Evolutionary conservation across 2,797 vertebrate species (phyloP), one percentile per base, ranked within the genome.

Genomic region (Eidolon dupreanum): DNA sequence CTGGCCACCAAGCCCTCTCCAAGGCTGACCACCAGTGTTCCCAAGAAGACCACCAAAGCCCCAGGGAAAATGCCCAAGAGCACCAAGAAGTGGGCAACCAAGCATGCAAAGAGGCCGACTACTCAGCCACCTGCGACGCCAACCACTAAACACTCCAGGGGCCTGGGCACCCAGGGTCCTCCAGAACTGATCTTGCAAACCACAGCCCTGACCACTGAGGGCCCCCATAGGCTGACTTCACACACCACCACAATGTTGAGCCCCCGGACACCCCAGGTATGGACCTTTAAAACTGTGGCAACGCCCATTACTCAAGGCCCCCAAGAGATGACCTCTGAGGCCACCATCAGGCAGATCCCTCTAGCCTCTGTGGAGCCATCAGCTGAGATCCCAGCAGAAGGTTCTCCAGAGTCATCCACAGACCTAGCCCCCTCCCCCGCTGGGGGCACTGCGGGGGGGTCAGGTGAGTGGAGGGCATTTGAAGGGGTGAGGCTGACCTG

Each of bases 81-180:
- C n/a, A 92, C 97, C 3, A 98, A 96, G 88, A 98, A 98, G 92
- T 98, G 97, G 97, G 63, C 55, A 49, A 77, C 93, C 5, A 98
- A 96, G 82, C 78, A 11, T 1, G 8, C 95, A n/a, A 97, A 74
- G 79, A 87, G 90, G 68, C 95, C 75, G 0, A 92, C 94, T 15
- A 36, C 90, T 24, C 94, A 66, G 15, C 36, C 93, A 3, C 74
- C 95, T 0, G 31, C 2, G 38, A 90, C 1, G 2, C 43, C 92
- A 4, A 65, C 90, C 90, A 68, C 94, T 4, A 96, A 90, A 70
- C 43, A 31, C 38, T 17, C 95, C 73, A 73, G 83, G 77, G 78
- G 1, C n/a, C 61, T 2, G 1, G 78, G 93, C 38, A 93, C 93
- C 19, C 70, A 66, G 31, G 53, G 28, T 5, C 17, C 93, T 66